A percentile compares a stretch with the other conserved stretches of the same genome.
phyloP scores from a whole-genome alignment of 2,113 vertebrate species.

The Bos indicus region DNA sequence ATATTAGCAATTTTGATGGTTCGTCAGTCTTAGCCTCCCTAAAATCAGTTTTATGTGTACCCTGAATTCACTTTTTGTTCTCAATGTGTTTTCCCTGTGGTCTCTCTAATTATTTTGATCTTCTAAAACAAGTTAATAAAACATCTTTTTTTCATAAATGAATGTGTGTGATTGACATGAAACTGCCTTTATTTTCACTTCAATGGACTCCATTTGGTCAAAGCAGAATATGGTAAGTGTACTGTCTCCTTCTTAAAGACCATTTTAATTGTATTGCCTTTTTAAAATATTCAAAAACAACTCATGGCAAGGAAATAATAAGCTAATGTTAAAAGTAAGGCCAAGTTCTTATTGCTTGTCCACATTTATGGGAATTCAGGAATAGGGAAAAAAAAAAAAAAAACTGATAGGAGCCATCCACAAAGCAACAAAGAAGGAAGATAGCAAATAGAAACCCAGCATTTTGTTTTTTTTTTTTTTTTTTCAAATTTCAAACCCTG shows the following conservation, averaged over 20 bases:
- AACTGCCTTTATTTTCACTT: not conserved
- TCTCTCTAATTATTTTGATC: constrained; percentile 32
- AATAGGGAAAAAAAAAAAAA: not conserved
- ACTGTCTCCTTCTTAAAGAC: not conserved
- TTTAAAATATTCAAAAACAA: constrained; percentile 8
- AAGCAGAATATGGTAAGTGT: not conserved
- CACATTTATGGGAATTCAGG: not conserved
- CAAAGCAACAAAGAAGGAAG: not conserved
- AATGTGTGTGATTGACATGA: not conserved
- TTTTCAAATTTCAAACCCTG: not conserved
- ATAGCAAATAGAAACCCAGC: not conserved
- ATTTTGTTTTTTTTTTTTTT: not conserved
- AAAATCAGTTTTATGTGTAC: not conserved
- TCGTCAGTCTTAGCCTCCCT: not conserved
- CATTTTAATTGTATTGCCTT: constrained; percentile 34
- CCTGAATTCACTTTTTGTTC: not conserved
- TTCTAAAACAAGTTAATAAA: constrained; percentile 15
- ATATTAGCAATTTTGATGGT: not conserved
- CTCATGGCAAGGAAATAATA: not conserved
- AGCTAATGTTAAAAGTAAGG: not conserved
- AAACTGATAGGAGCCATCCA: not conserved
- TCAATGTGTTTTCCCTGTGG: not conserved
- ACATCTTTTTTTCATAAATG: not conserved
- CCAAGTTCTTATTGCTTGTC: not conserved
- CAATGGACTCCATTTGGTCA: not conserved